Percentiles rank a stretch among this genome's conserved stretches.
Evolutionary conservation across 2,113 vertebrate genomes (phyloP).

Genomic region (Mustelus asterias): DNA sequence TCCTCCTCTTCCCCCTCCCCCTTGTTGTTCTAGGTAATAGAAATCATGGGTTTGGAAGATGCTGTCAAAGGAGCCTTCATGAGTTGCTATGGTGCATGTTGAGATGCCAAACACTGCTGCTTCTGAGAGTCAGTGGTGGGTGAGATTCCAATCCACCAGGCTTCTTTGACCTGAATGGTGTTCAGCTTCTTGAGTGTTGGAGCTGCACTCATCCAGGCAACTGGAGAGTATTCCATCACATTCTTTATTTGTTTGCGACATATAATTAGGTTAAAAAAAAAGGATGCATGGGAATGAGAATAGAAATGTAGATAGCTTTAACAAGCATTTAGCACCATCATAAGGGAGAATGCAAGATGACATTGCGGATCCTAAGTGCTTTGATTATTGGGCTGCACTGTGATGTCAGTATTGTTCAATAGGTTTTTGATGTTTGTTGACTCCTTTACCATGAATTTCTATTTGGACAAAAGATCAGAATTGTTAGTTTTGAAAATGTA

Average conservation of each 20-base stretch:
- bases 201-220: too few relatives aligned
- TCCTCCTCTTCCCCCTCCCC: too few relatives aligned
- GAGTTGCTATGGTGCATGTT: too few relatives aligned
- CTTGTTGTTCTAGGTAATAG: too few relatives aligned
- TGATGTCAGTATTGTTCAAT: neutral
- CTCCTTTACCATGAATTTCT: neutral
- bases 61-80: too few relatives aligned
- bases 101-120: too few relatives aligned
- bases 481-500: neutral
- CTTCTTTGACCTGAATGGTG: too few relatives aligned
- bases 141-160: too few relatives aligned
- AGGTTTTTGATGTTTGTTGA: neutral
- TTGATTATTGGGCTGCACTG: neutral
- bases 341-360: neutral
- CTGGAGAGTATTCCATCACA: too few relatives aligned
- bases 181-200: too few relatives aligned
- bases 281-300: neutral
- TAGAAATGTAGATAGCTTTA: neutral
- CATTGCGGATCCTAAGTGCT: neutral
- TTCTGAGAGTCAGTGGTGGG: too few relatives aligned
- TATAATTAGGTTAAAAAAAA: neutral
- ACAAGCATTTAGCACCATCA: neutral
- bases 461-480: neutral
- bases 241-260: neutral
- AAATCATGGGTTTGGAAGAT: too few relatives aligned